These are phyloP conservation scores for Anticlea derivata DNA, from an alignment of 2,888 invertebrate species.

Conservation along the genomic window DNA sequence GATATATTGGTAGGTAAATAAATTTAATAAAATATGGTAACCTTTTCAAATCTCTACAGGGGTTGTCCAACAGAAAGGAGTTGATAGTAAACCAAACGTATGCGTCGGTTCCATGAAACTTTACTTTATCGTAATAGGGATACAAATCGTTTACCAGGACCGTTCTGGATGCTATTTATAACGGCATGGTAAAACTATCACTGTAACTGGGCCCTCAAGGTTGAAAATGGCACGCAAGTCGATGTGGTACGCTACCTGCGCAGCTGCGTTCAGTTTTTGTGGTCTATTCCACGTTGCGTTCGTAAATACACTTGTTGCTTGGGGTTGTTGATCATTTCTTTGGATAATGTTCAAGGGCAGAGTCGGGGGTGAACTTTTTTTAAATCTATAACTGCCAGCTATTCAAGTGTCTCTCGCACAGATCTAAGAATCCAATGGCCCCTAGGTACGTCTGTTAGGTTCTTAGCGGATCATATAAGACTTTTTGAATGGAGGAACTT, in stretches of 20 bases:
- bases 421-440: not conserved
- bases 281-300: slow-evolving; percentile 69
- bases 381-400: slow-evolving; percentile 1
- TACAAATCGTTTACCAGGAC: slow-evolving; percentile 54
- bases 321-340: slow-evolving; percentile 66
- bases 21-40: slow-evolving; percentile 39
- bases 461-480: too few relatives aligned
- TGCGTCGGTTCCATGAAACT: slow-evolving; percentile 36
- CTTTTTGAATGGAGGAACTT: too few relatives aligned
- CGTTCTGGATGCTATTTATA: slow-evolving; percentile 47
- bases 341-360: slow-evolving; percentile 45
- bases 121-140: slow-evolving; percentile 47
- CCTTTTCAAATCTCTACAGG: slow-evolving; percentile 71
- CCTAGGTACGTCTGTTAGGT: too few relatives aligned
- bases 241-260: slow-evolving; percentile 62
- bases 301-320: slow-evolving; percentile 79
- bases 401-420: not conserved
- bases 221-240: slow-evolving; percentile 63
- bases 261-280: slow-evolving; percentile 64
- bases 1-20: slow-evolving; percentile 20
- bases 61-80: slow-evolving; percentile 61
- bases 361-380: slow-evolving; percentile 37
- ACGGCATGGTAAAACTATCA: slow-evolving; percentile 65
- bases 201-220: slow-evolving; percentile 62
- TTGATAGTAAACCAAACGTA: slow-evolving; percentile 32